A percentile compares a stretch with the other conserved stretches of the same genome.
phyloP scores from a whole-genome alignment of 2,113 vertebrate genomes.

The Tragelaphus imberbis region DNA sequence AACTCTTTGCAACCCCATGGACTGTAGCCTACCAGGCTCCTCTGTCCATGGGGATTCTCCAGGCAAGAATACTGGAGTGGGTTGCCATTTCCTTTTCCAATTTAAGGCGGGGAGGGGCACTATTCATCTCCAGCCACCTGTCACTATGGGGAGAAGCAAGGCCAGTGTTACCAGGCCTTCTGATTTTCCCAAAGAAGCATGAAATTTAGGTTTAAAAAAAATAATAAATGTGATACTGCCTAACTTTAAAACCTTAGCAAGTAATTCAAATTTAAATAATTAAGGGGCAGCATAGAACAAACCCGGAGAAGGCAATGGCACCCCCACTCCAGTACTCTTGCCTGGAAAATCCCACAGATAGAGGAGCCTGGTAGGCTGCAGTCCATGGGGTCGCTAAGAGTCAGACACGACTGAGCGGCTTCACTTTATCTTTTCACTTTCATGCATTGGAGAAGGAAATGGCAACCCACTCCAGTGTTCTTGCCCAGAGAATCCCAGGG shows the following conservation, averaged over 20 bases:
- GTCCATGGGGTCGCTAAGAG: no score
- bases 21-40: background rate
- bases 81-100: background rate
- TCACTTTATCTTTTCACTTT: no score
- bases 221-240: background rate
- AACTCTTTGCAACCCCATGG: background rate
- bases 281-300: background rate
- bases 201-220: background rate
- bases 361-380: no score
- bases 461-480: no score
- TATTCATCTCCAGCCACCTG: background rate
- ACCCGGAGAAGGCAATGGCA: no score
- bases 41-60: background rate
- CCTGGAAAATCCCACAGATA: no score
- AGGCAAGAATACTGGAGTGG: background rate
- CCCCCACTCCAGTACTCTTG: no score
- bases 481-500: no score
- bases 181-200: background rate
- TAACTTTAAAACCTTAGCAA: background rate
- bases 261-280: background rate
- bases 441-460: no score
- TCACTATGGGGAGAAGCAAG: background rate
- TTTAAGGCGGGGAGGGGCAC: background rate
- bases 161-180: background rate
- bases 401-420: no score